Base-by-base conservation (phyloP, 2,797 vertebrate genomes). In the Carduelis carduelis region DNA sequence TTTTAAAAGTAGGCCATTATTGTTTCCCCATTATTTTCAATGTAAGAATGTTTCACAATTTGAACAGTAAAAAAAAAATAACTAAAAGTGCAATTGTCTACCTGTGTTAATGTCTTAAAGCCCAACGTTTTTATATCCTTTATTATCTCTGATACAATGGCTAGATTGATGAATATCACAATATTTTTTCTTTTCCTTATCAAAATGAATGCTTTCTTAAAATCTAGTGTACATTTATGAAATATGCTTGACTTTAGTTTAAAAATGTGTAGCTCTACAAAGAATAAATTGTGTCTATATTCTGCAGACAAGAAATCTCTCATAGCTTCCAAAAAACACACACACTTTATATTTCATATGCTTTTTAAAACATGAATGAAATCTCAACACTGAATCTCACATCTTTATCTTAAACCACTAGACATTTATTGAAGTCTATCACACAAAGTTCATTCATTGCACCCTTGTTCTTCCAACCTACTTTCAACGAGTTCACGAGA, bases 401-500 rank as follows among this genome's bases (percentile, higher is more conserved):
- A 86, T 71, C 79, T 84, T 91, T 86, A 91, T 89, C 75, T 93
- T 94, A 96, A 97, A 87, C 56, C 35, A 4, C 72, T 53, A 91
- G 83, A 39, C 66, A 92, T 83, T 97, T 97, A 97, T 90, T 97
- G 93, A 94, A 95, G 87, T 91, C 94, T 95, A 97, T 96, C 93
- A 97, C 95, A 91, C 3, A 2, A 96, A 92, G 35, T 85, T 91
- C 83, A 95, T 95, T 97, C 92, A 95, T 76, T 93, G 83, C 79
- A 94, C 64, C 66, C 94, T 94, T 97, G 93, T 96, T 93, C 91
- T 84, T 94, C 81, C 93, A 93, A 93, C 78, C 86, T 95, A 97
- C 97, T 97, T 97, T 98, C 97, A 97, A 97, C 95, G 46, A 94
- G 97, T 97, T 98, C 96, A 98, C 32, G 30, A 99, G 98, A 98